Evolutionary conservation across 2,113 vertebrate species (phyloP).

Genomic region (Neolamprologus devosi): DNA sequence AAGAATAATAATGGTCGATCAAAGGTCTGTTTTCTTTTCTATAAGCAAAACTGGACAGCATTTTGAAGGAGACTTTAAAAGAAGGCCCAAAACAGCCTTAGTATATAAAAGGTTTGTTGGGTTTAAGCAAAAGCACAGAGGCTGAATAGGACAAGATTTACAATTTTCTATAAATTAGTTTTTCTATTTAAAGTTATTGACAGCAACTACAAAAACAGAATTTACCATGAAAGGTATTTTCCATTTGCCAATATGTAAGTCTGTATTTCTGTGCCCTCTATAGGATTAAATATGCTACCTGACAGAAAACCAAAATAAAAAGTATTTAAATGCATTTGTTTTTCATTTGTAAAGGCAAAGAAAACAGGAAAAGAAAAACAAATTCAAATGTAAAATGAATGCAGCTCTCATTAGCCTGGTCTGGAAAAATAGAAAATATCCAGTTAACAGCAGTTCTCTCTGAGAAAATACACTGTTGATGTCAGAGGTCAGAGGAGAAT

Average conservation of each 20-base stretch:
- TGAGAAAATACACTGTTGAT: neutral
- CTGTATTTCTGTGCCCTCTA: neutral
- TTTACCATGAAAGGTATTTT: neutral
- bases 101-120: neutral
- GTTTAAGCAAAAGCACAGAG: neutral
- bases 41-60: neutral
- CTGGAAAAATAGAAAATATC: neutral
- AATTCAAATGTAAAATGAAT: neutral
- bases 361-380: neutral
- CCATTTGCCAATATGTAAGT: neutral
- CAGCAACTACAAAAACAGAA: neutral
- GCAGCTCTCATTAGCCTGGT: neutral
- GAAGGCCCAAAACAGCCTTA: neutral
- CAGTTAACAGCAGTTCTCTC: neutral
- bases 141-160: neutral
- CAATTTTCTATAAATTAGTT: neutral
- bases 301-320: neutral
- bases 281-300: neutral
- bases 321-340: neutral
- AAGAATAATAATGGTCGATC: neutral
- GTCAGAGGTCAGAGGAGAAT: neutral
- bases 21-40: neutral
- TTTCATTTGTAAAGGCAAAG: neutral
- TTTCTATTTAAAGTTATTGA: neutral
- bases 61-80: neutral